These are phyloP conservation scores for Helicoverpa armigera DNA, from an alignment of 1,140 invertebrate species.

Conservation along the genomic window DNA sequence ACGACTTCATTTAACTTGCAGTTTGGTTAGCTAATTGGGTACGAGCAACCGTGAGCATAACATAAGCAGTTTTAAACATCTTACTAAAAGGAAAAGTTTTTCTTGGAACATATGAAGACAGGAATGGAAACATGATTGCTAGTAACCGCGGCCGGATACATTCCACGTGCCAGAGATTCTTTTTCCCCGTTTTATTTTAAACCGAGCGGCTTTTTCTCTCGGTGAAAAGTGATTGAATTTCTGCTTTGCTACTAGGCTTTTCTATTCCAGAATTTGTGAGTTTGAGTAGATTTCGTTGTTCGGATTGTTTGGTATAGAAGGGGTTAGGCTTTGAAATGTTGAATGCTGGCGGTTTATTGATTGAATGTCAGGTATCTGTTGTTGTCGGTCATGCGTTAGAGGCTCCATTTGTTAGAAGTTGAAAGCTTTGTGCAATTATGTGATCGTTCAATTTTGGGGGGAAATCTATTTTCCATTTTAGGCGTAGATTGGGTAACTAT, in stretches of 20 bases:
- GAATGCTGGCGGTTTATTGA: too few species aligned
- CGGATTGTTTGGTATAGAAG: background rate
- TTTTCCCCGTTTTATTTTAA: background rate
- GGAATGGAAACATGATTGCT: slow-evolving; percentile 23
- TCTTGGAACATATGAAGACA: slow-evolving; percentile 27
- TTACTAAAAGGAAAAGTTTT: slow-evolving; percentile 28
- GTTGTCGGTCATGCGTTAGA: too few species aligned
- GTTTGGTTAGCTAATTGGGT: slow-evolving; percentile 14
- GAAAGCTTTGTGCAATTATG: too few species aligned
- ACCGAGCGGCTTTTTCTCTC: background rate
- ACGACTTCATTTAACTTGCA: background rate
- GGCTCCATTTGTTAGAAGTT: too few species aligned
- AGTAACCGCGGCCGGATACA: slow-evolving; percentile 18
- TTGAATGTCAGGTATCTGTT: too few species aligned
- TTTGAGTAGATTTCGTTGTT: slow-evolving; percentile 5
- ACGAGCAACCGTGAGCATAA: background rate
- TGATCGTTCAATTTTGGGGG: too few species aligned
- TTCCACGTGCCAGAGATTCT: slow-evolving; percentile 24
- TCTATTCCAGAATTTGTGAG: background rate
- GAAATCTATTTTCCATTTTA: too few species aligned
- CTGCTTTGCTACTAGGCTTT: background rate
- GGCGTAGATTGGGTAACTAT: too few species aligned
- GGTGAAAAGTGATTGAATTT: slow-evolving; percentile 18
- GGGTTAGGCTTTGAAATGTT: background rate
- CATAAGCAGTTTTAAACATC: slow-evolving; percentile 22